These are phyloP conservation scores for Malthinus seriepunctatus DNA, from an alignment of 2,888 invertebrate species.

Conservation along the genomic window DNA sequence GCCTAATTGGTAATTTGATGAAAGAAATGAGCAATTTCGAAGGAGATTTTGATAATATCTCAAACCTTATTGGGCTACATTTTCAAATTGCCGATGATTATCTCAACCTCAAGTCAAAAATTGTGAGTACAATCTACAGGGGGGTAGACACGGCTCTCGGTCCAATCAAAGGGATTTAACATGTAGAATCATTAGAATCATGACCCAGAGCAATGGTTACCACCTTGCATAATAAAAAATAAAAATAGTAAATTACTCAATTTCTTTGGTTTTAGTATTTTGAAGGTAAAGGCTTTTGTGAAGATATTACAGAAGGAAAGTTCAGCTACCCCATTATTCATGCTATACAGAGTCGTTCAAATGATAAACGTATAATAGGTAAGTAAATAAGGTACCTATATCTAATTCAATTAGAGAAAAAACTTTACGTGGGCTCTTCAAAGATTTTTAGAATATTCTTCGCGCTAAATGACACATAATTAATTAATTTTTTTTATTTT, in stretches of 20 bases:
- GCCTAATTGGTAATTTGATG: not conserved
- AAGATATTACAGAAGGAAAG: constrained; percentile 5
- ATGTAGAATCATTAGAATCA: too few relatives aligned
- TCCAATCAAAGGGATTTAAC: too few relatives aligned
- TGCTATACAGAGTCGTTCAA: not conserved
- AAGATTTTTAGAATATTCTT: too few relatives aligned
- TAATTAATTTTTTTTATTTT: too few relatives aligned
- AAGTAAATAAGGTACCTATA: not conserved
- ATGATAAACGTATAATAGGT: not conserved
- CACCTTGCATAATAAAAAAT: too few relatives aligned
- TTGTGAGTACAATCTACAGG: not conserved
- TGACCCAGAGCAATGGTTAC: too few relatives aligned
- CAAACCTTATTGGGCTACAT: not conserved
- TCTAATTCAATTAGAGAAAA: too few relatives aligned
- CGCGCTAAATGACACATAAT: too few relatives aligned
- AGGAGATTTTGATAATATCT: not conserved
- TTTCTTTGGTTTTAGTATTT: not conserved
- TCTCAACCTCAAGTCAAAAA: not conserved
- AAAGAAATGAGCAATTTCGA: not conserved
- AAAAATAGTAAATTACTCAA: too few relatives aligned
- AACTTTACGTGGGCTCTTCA: too few relatives aligned
- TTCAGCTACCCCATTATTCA: constrained; percentile 4
- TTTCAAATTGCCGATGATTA: constrained; percentile 7
- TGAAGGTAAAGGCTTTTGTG: constrained; percentile 8
- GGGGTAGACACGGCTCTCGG: too few relatives aligned